Evolutionary conservation across 2,113 vertebrate genomes (phyloP).

Genomic region (Erythrocebus patas): DNA sequence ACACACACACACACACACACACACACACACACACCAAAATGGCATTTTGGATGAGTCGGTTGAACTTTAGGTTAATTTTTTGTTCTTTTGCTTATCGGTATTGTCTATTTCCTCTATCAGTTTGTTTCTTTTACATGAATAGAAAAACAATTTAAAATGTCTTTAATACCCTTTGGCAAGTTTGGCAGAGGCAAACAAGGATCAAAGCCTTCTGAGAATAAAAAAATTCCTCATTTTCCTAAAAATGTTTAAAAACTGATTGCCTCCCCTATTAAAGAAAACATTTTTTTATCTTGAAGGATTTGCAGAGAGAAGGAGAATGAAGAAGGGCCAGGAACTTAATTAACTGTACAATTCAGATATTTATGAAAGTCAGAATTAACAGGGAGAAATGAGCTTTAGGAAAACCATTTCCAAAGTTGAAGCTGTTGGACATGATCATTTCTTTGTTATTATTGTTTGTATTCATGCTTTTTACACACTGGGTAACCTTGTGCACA

Average conservation of each 20-base stretch:
- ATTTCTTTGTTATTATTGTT: background rate
- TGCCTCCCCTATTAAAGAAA: background rate
- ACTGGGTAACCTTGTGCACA: background rate
- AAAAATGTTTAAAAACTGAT: slow-evolving; percentile 5
- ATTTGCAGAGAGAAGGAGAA: background rate
- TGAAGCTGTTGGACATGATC: background rate
- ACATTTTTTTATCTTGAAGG: background rate
- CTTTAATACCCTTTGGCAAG: background rate
- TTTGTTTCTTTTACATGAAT: background rate
- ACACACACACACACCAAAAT: background rate
- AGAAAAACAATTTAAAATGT: background rate
- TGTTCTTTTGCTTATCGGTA: background rate
- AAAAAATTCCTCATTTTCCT: background rate
- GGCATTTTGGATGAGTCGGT: background rate
- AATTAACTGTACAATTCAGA: background rate
- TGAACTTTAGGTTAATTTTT: background rate
- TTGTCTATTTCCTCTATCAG: background rate
- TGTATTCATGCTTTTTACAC: background rate
- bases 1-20: background rate
- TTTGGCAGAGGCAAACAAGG: background rate
- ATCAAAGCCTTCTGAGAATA: slow-evolving; percentile 29
- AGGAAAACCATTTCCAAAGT: background rate
- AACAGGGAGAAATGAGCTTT: background rate
- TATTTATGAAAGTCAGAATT: background rate
- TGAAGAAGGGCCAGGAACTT: background rate